Percentiles rank a stretch among this genome's conserved stretches.
Conservation (phyloP, 2,797 vertebrate genomes). For the Hypotaenidia philippensis region DNA sequence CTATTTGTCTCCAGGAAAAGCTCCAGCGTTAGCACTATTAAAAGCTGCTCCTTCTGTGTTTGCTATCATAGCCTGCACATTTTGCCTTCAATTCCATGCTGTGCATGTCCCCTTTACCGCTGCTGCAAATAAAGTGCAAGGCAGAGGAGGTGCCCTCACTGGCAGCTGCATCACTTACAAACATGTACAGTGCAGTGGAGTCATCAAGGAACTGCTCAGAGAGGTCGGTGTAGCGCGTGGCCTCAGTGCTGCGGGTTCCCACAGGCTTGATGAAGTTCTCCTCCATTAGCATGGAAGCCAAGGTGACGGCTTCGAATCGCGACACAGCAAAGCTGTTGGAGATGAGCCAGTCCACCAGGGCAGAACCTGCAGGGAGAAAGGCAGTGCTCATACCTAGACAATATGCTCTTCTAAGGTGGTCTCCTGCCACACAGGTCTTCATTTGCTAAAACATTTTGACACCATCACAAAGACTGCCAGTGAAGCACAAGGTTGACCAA, state of each 20-base stretch:
- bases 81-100: not conserved
- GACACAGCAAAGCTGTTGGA: slow-evolving; percentile 85
- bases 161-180: slow-evolving; percentile 74
- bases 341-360: slow-evolving; percentile 94
- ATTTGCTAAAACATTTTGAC: not conserved
- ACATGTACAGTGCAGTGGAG: slow-evolving; percentile 92
- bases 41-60: not conserved
- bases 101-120: no score
- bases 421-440: not conserved
- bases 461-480: not conserved
- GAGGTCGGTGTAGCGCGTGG: slow-evolving; percentile 83
- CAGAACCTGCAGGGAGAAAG: slow-evolving; percentile 84
- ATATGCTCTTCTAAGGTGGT: not conserved
- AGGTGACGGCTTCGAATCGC: slow-evolving; percentile 88
- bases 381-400: not conserved
- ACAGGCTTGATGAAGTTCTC: slow-evolving; percentile 89
- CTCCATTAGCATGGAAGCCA: slow-evolving; percentile 91
- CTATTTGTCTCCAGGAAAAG: not conserved
- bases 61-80: not conserved
- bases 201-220: slow-evolving; percentile 91
- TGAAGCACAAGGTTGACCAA: not conserved
- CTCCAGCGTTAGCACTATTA: not conserved
- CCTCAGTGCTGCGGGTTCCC: slow-evolving; percentile 86
- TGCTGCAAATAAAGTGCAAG: fast-evolving
- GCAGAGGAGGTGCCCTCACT: not conserved